phyloP scores from a whole-genome alignment of 2,113 vertebrate species.

The Dipodomys spectabilis region DNA sequence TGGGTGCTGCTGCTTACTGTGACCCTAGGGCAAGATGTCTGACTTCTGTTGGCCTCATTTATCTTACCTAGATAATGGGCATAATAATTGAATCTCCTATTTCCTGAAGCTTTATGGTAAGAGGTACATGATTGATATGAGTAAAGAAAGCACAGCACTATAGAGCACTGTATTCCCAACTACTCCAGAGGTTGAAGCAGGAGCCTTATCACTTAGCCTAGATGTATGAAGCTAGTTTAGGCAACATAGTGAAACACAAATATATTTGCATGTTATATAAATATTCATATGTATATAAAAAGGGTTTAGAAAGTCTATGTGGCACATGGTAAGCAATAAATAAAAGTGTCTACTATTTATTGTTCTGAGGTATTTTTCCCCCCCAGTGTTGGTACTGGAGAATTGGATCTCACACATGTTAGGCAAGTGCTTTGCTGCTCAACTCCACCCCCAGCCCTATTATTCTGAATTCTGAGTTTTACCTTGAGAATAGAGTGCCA shows the following conservation, averaged over 20 bases:
- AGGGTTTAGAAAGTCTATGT: conserved; percentile 3
- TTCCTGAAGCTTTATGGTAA: background rate
- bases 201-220: background rate
- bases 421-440: too few species aligned
- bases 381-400: too few species aligned
- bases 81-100: background rate
- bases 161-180: background rate
- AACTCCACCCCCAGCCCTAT: background rate
- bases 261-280: background rate
- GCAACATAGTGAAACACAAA: background rate
- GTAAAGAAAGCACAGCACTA: background rate
- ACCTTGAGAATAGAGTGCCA: background rate
- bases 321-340: background rate
- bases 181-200: background rate
- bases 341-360: background rate
- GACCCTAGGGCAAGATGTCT: background rate
- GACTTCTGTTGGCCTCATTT: background rate
- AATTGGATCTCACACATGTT: too few species aligned
- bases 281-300: background rate
- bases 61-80: background rate
- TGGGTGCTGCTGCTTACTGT: background rate
- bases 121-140: background rate
- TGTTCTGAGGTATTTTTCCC: too few species aligned
- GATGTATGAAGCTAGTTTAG: background rate
- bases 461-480: background rate